phyloP scores from a whole-genome alignment of 2,113 vertebrate species.

The Tetrao urogallus region DNA sequence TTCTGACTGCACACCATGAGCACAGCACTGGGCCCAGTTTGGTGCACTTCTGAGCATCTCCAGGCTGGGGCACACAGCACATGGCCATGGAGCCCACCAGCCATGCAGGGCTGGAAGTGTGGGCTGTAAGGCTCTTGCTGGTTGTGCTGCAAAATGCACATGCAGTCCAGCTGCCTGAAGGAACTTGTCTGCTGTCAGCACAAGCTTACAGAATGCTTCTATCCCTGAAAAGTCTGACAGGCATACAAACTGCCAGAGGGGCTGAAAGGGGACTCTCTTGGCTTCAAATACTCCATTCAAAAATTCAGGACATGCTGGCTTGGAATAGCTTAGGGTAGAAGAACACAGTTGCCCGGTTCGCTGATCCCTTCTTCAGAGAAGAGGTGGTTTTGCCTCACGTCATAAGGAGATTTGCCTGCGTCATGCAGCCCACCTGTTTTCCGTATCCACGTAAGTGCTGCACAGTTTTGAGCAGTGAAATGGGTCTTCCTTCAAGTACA shows the following conservation, averaged over 20 bases:
- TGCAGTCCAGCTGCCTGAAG: neutral
- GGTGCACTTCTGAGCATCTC: neutral
- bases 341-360: neutral
- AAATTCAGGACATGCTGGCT: neutral
- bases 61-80: neutral
- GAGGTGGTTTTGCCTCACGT: neutral
- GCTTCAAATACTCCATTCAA: neutral
- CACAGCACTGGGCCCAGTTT: neutral
- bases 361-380: neutral
- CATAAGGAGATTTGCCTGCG: neutral
- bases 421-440: neutral
- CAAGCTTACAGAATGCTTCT: neutral
- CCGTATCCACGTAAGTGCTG: neutral
- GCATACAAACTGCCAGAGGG: neutral
- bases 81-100: neutral
- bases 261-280: neutral
- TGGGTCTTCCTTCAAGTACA: neutral
- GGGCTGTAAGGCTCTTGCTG: neutral
- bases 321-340: neutral
- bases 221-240: neutral
- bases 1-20: accelerated
- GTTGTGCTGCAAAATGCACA: neutral
- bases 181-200: neutral
- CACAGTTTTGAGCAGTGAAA: neutral
- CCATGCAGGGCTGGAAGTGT: neutral